Base-by-base conservation (phyloP, 2,888 invertebrate genomes). In the Lithophane ornitopus region DNA sequence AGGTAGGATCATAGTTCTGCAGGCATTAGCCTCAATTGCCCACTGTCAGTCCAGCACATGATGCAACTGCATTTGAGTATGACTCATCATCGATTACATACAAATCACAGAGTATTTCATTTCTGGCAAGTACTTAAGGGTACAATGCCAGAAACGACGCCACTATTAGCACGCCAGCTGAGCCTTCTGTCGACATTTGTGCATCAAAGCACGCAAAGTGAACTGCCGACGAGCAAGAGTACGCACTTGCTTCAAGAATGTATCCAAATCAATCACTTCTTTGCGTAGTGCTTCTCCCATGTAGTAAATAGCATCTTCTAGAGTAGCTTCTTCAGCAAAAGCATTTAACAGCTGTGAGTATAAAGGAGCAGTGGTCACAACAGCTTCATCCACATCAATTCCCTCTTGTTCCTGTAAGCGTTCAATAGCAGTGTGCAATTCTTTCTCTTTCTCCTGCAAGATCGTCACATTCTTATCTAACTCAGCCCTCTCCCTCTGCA, bases 221-320 rank as follows among this genome's bases (percentile, higher is more conserved):
- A 99, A 99, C 95, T 99, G 99, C 91, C 98, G 98, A 76, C 99
- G 97, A 16, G 99, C 99, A 82, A 99, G 96, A 84, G 98, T 98
- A 84, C 99, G 98, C 2, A 99, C 99, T 97, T 99, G 99, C 96
- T 99, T 99, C 89, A 99, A 97, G 96, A 99, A 99, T 73, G 98
- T 98, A 92, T 99, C 99, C 90, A 99, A 96, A 96, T 99, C 99
- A 91, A 99, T 98, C 12, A 99, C 98, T 81, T 98, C 98, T 88
- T 98, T 98, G 83, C 99, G 97, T 80, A 99, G 95, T 16, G 99
- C 99, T 96, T 99, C 99, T 14, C 99, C 99, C 95, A 99, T 98
- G 93, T 99, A 99, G 94, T 99, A 99, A 92, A 99, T 99, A 80
- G 99, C 99, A 97, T 99, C 99, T 97, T 99, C 99, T 71, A 99